Evolutionary conservation across 2,797 vertebrate species (phyloP).

Genomic region (Pseudochaenichthys georgianus): DNA sequence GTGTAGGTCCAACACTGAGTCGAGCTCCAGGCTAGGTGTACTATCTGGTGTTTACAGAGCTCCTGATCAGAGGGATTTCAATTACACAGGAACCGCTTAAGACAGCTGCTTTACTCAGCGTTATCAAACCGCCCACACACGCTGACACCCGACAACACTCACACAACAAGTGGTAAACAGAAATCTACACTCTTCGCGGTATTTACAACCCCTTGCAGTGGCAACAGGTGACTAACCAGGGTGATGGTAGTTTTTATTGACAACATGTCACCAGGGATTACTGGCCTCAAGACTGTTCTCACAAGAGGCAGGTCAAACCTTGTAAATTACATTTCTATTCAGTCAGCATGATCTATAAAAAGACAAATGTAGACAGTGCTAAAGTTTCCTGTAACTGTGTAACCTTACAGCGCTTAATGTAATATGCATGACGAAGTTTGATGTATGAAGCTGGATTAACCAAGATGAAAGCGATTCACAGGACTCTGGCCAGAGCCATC

Average conservation of each 20-base stretch:
- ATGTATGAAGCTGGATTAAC: background rate
- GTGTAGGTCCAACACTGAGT: conserved; percentile 35
- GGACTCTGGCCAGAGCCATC: rapidly evolving
- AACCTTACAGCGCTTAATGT: background rate
- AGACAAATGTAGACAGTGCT: background rate
- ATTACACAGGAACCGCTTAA: conserved; percentile 73
- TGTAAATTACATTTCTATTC: conserved; percentile 24
- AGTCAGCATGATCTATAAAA: conserved; percentile 5
- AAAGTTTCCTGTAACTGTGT: background rate
- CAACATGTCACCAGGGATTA: conserved; percentile 31
- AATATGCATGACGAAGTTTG: background rate
- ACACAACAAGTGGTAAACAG: conserved; percentile 54
- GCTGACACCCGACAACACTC: conserved; percentile 55
- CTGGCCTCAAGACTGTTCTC: conserved; percentile 11
- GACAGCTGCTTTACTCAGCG: conserved; percentile 70
- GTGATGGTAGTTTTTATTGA: conserved; percentile 37
- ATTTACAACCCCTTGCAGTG: conserved; percentile 43
- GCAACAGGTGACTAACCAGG: conserved; percentile 62
- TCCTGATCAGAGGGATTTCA: conserved; percentile 74
- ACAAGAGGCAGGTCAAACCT: conserved; percentile 2
- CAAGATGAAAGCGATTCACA: background rate
- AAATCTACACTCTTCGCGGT: conserved; percentile 46
- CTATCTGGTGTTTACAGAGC: conserved; percentile 72
- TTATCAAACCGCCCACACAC: conserved; percentile 65
- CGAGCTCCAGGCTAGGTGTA: conserved; percentile 66